A percentile compares a stretch with the other conserved stretches of the same genome.
Conservation (phyloP, 2,113 vertebrate species). For the Hemibagrus wyckioides region DNA sequence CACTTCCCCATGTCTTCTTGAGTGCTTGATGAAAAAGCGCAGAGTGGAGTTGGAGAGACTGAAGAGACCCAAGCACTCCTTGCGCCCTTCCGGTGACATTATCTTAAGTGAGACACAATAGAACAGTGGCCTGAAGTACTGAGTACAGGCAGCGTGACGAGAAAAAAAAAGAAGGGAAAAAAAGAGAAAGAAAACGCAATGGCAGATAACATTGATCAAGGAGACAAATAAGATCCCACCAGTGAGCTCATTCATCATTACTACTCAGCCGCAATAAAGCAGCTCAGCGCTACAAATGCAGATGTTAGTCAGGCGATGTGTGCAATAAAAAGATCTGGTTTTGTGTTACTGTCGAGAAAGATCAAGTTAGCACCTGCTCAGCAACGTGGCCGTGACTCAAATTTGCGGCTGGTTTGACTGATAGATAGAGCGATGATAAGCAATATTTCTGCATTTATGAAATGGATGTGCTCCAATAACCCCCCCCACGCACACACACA, state of each 20-base stretch:
- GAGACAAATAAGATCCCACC: constrained; percentile 61
- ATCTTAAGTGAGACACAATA: constrained; percentile 69
- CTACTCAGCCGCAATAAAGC: constrained; percentile 50
- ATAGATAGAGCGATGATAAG: constrained; percentile 19
- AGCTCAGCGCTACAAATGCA: constrained; percentile 44
- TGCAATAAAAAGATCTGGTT: constrained; percentile 38
- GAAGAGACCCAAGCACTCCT: constrained; percentile 61
- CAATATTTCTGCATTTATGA: constrained; percentile 39
- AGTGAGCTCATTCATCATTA: constrained; percentile 63
- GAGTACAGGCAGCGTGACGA: constrained; percentile 42
- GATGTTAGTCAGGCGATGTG: constrained; percentile 26
- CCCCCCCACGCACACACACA: not conserved
- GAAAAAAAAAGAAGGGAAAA: not conserved
- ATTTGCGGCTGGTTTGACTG: constrained; percentile 1
- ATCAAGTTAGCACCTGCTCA: constrained; percentile 38
- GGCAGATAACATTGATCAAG: constrained; percentile 68
- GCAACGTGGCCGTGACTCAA: not conserved
- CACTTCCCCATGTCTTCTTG: constrained; percentile 53
- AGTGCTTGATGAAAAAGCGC: constrained; percentile 62
- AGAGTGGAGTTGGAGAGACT: constrained; percentile 59
- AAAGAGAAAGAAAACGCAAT: constrained; percentile 29
- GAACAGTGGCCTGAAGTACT: constrained; percentile 62
- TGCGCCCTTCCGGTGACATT: constrained; percentile 65
- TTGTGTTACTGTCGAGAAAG: constrained; percentile 9
- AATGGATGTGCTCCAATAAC: not conserved